Evolutionary conservation across 2,888 invertebrate genomes (phyloP).

Genomic region (Xestoiulus laeticollis): DNA sequence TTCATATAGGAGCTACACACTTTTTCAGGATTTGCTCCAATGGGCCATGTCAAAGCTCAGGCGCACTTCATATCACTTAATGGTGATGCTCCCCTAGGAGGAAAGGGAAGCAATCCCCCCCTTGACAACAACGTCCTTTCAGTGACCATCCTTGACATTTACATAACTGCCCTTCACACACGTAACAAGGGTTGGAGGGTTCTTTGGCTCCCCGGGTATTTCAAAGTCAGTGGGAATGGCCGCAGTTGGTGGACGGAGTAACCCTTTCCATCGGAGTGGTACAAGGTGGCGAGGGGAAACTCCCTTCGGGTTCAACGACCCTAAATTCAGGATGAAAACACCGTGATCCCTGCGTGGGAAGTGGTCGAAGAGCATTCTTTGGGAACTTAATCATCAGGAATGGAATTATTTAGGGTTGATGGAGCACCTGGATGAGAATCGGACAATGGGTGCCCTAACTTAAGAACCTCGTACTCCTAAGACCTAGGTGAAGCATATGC

Average conservation of each 20-base stretch:
- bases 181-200: not conserved
- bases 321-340: conserved; percentile 9
- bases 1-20: not conserved
- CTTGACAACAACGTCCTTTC: not conserved
- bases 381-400: not conserved
- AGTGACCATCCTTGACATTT: conserved; percentile 27
- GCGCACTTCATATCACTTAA: not conserved
- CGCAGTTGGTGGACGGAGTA: not conserved
- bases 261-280: not conserved
- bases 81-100: not conserved
- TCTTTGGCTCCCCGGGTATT: not conserved
- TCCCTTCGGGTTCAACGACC: conserved; percentile 21
- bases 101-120: not conserved
- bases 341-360: conserved; percentile 13
- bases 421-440: conserved; percentile 3
- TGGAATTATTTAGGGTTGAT: not conserved
- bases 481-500: too few relatives aligned
- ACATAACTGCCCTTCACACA: conserved; percentile 13
- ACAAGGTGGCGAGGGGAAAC: not conserved
- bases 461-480: not conserved
- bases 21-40: not conserved
- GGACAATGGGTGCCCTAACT: not conserved
- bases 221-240: conserved; percentile 2
- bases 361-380: conserved; percentile 31
- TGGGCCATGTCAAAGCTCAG: not conserved